These are phyloP conservation scores for Sitodiplosis mosellana DNA, from an alignment of 1,140 invertebrate genomes.

Conservation along the genomic window DNA sequence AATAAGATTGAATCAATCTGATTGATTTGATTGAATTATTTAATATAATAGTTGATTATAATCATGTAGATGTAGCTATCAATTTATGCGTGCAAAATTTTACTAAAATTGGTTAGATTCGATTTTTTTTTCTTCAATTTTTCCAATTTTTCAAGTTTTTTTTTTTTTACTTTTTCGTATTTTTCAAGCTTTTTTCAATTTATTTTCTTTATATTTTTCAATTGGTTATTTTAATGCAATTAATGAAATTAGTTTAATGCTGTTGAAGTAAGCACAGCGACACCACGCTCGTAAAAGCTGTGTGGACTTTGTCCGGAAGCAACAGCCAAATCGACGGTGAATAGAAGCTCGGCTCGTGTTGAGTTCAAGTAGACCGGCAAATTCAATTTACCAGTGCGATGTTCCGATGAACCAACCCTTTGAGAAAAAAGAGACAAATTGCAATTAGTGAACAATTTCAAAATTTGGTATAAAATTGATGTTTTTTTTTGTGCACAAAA, in stretches of 20 bases:
- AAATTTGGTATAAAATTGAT: neutral
- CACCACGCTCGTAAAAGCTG: slow-evolving; percentile 93
- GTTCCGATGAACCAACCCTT: slow-evolving; percentile 30
- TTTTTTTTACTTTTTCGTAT: too few species aligned
- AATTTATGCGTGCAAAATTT: too few species aligned
- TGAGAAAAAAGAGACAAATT: slow-evolving; percentile 8
- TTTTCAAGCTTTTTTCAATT: too few species aligned
- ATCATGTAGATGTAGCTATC: too few species aligned
- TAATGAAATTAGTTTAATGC: slow-evolving; percentile 52
- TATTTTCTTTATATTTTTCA: too few species aligned
- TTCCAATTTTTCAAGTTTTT: too few species aligned
- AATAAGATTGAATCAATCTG: too few species aligned
- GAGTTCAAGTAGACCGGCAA: slow-evolving; percentile 95
- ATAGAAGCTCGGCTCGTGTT: slow-evolving; percentile 82
- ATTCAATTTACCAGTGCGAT: slow-evolving; percentile 48
- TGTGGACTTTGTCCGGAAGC: slow-evolving; percentile 71
- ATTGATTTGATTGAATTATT: too few species aligned
- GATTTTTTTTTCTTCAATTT: too few species aligned
- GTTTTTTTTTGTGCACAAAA: neutral
- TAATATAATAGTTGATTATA: too few species aligned
- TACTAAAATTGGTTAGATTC: too few species aligned
- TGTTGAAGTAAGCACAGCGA: slow-evolving; percentile 83
- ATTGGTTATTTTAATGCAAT: neutral
- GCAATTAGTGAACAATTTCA: neutral
- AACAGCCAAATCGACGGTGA: slow-evolving; percentile 86